Evolutionary conservation across 2,113 vertebrate genomes (phyloP).

Genomic region (Anseranas semipalmata): DNA sequence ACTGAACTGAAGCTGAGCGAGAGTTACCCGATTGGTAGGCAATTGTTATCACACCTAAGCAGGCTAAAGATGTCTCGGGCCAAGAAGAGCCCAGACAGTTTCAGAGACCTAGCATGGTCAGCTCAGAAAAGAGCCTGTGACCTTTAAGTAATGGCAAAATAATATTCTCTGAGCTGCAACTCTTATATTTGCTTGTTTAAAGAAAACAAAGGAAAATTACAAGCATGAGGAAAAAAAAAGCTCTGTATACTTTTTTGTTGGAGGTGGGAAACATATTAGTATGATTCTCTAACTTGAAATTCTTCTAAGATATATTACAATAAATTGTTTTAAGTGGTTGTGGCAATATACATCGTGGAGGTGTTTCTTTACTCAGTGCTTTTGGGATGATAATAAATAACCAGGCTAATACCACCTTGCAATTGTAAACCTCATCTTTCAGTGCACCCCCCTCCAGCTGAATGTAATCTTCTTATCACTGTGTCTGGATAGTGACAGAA

Average conservation of each 20-base stretch:
- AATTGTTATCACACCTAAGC: background rate
- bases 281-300: background rate
- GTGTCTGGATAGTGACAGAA: background rate
- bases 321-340: background rate
- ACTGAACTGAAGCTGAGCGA: background rate
- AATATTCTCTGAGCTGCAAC: background rate
- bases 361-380: background rate
- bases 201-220: background rate
- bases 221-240: background rate
- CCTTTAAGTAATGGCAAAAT: background rate
- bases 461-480: background rate
- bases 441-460: background rate
- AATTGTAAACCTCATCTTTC: background rate
- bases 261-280: background rate
- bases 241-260: background rate
- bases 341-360: no score
- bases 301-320: background rate
- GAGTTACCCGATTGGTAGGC: background rate
- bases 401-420: background rate
- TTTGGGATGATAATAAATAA: background rate
- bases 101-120: background rate
- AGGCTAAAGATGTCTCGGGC: background rate
- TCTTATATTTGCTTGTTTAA: background rate
- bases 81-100: background rate
- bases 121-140: background rate